Base-by-base conservation (phyloP, 2,797 vertebrate genomes). In the Notolabrus celidotus region DNA sequence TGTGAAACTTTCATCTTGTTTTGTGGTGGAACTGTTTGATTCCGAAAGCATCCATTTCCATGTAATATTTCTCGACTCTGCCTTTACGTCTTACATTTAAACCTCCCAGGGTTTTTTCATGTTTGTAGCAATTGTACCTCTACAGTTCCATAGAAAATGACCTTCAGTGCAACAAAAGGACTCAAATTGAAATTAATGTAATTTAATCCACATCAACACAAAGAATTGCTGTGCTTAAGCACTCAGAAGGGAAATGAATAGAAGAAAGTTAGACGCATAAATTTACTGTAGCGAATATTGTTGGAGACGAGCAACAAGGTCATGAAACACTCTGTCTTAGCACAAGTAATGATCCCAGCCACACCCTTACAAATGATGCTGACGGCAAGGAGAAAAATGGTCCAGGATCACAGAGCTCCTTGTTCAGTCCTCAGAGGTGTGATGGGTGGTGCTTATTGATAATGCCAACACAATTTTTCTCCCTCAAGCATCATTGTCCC, bases 1-100 rank as follows among this genome's bases (percentile, higher is more conserved):
- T 34, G 68, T 67, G 65, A 67, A 45, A 62, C 74, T 84, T 79
- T 86, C 75, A 80, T 68, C 46, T 57, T 54, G 54, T 55, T 53
- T 52, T 69, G 62, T 61, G 54, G 71, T 77, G 82, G 43, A 84
- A 67, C 67, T 71, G 64, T 66, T 67, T 17, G 51, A 71, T 42
- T 72, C 62, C 75, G 25, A 54, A 19, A 45, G 33, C 15, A 36
- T 43, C 46, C 1, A 25, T 58, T 72, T 69, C 29, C 20, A 72
- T 52, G 27, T 61, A 39, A 47, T 55, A 68, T 55, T 41, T 15
- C n/a, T 52, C 36, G n/a, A 17, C 25, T 9, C n/a, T 61, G 34
- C 15, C 16, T 56, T 61, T 20, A 17, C 36, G 25, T 3, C 20
- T 19, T 33, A 56, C 41, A 50, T 59, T 36, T 14, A 54, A 31